Evolutionary conservation across 1,140 invertebrate genomes (phyloP), one percentile per base, ranked within the genome.

Genomic region (Lucilia cuprina): DNA sequence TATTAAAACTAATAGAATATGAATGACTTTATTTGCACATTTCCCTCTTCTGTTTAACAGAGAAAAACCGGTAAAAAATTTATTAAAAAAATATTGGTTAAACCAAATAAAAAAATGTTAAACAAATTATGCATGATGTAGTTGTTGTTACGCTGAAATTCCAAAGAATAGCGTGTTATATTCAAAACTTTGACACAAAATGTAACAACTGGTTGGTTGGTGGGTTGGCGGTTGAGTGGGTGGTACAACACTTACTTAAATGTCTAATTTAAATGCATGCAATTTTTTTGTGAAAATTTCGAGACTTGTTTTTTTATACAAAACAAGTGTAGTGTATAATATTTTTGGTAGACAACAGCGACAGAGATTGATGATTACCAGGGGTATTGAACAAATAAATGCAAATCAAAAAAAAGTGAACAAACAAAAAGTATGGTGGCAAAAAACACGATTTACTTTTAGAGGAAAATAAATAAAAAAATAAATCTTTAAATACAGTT

Each of bases 191-290:
- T 55, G 0, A 55, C 13, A 55, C 13, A n/a, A 55, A 55, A 55
- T 55, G 12, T 55, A 55, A 13, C 17, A 17, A 55, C 50, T 55
- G 50, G 9, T 55, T 41, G 41, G 41, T 10, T 7, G 41, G 41
- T 41, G n/a, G 55, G n/a, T n/a, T 7, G 55, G 47, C 25, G 1
- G 25, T 30, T 30, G 83, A 35, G 83, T 47, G 74, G 74, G 74
- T 83, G 41, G 10, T 10, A 41, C 41, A 41, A 77, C 86, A 83
- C 82, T 86, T 85, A 83, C 86, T 90, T 90, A 89, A 90, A 90
- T 90, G 89, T 89, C 88, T 90, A 90, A 90, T 90, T 90, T 90
- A 90, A 90, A 90, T 90, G 89, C 89, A 90, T 90, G 88, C 88
- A 87, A 87, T n/a, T 80, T 80, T 80, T 80, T 90, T 21, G 78